Conservation (phyloP, 2,113 vertebrate species). For the Dunckerocampus dactyliophorus region DNA sequence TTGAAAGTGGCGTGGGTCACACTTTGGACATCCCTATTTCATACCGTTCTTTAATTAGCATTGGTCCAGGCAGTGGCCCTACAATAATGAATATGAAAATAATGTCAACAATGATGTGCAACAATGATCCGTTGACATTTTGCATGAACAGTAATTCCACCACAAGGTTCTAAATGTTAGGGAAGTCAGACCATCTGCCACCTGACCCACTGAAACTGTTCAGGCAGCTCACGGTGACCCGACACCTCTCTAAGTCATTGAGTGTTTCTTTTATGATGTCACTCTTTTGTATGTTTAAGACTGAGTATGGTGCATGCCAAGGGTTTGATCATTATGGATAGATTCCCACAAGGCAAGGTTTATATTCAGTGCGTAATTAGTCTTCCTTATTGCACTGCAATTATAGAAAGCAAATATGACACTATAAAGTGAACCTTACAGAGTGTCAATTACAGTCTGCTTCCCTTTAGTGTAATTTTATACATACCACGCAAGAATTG, state of each 20-base stretch:
- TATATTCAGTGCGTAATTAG: conserved; percentile 30
- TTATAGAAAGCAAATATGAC: conserved; percentile 25
- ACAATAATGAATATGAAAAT: no score
- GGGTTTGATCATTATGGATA: conserved; percentile 16
- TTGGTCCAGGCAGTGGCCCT: no score
- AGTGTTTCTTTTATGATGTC: neutral
- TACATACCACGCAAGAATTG: conserved; percentile 48
- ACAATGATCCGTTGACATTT: neutral
- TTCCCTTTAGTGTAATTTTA: conserved; percentile 49
- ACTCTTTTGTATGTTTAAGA: conserved; percentile 12
- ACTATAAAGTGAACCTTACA: conserved; percentile 21
- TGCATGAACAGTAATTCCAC: neutral
- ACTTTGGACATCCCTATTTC: no score
- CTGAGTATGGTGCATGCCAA: conserved; percentile 17
- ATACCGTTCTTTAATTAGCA: no score
- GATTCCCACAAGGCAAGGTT: conserved; percentile 22
- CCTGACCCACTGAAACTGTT: neutral
- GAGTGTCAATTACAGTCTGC: conserved; percentile 39
- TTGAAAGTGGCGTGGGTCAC: no score
- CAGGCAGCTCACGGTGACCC: neutral
- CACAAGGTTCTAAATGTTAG: neutral
- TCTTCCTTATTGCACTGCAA: conserved; percentile 32
- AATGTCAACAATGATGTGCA: no score
- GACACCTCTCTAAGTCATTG: neutral
- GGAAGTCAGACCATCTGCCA: neutral